Base-by-base conservation (phyloP, 2,113 vertebrate species). In the Oryzias melastigma region DNA sequence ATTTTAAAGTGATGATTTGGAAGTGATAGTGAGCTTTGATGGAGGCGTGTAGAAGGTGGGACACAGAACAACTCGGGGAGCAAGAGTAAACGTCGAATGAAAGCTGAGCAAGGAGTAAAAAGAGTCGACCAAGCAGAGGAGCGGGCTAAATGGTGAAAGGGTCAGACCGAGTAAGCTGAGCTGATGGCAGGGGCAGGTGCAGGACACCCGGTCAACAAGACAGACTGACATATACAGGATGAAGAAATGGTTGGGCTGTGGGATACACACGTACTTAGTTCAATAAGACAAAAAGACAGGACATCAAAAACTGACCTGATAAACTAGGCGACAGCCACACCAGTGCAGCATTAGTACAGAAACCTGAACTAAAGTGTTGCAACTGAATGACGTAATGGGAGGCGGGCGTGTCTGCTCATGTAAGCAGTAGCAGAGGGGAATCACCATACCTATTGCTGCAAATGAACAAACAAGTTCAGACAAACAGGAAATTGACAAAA, bases 391-490 rank as follows among this genome's bases (percentile, higher is more conserved):
- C 2, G 48, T 50, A 50, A 50, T 6, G 5, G 22, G 14, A 52
- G 50, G 24, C 22, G 42, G 52, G 53, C 17, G 53, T 42, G 19
- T 56, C 15, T 41, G 20, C 54, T 56, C 20, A 42, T 42, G 40
- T 5, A 55, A 20, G 20, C 19, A 56, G 19, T 14, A 22, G 41
- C 2, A 27, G 16, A 47, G 17, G 20, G 43, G 20, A 7, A 56
- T 14, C 3, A 15, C 4, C 40, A 24, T 20, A 56, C 54, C 54
- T 7, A 13, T 2, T 20, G 17, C 52, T 35, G 43, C 40, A 56
- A 24, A 42, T 56, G 14, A 17, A 1, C 19, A 43, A 42, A 22
- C 14, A 35, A 53, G 16, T 35, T 10, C 4, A 53, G 27, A 17
- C 19, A 18, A 56, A 43, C 54, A 43, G 19, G n/a, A 27, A 25